Evolutionary conservation across 2,888 invertebrate species (phyloP).

Genomic region (Bombyx huttoni): DNA sequence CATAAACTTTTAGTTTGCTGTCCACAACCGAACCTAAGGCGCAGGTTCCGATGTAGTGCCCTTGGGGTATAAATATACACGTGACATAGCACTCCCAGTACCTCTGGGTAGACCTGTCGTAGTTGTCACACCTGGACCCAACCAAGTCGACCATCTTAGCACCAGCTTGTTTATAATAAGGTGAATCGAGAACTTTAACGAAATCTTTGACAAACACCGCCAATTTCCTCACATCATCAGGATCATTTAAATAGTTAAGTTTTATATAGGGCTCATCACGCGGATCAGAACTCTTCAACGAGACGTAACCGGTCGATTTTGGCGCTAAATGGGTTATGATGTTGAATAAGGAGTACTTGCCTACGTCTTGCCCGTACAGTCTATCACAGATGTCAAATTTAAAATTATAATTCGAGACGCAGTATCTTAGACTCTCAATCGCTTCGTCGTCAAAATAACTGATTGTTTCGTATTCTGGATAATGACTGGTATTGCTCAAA

Average conservation of each 20-base stretch:
- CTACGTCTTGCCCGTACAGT: conserved; percentile 7
- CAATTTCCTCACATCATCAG: conserved; percentile 51
- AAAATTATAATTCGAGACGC: conserved; percentile 6
- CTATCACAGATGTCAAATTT: too few relatives aligned
- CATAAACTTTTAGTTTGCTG: conserved; percentile 72
- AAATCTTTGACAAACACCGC: conserved; percentile 31
- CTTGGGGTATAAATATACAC: conserved; percentile 76
- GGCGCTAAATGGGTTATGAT: too few relatives aligned
- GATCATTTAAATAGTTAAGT: conserved; percentile 67
- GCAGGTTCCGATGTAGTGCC: conserved; percentile 78
- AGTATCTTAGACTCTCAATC: conserved; percentile 19
- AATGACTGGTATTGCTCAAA: conserved; percentile 12
- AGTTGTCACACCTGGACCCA: conserved; percentile 10
- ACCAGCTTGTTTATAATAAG: conserved; percentile 34
- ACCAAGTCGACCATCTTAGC: conserved; percentile 19
- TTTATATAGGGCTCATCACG: conserved; percentile 66
- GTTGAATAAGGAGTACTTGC: conserved; percentile 28
- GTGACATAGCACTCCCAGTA: conserved; percentile 77
- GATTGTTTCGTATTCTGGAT: conserved; percentile 12
- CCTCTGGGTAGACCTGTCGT: conserved; percentile 47
- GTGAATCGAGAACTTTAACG: conserved; percentile 34
- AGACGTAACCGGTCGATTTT: conserved; percentile 59
- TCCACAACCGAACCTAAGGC: conserved; percentile 83
- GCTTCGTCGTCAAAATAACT: too few relatives aligned
- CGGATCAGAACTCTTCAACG: conserved; percentile 63